Conservation (phyloP, 1,140 invertebrate genomes). For the Belonocnema kinseyi region DNA sequence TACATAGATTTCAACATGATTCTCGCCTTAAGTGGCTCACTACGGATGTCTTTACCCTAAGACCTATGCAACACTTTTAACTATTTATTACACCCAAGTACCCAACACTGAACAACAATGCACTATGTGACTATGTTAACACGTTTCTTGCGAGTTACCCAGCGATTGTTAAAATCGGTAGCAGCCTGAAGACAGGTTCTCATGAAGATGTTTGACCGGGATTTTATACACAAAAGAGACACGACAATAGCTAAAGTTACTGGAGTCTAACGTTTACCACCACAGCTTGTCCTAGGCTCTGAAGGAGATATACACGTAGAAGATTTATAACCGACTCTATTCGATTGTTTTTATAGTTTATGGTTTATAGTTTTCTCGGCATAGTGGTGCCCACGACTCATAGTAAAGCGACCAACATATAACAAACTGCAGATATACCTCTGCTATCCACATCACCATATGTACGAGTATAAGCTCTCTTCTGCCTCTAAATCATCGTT, state of each 20-base stretch:
- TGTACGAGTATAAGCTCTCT: not conserved
- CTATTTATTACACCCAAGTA: no score
- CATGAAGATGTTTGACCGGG: conserved; percentile 46
- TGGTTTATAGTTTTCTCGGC: not conserved
- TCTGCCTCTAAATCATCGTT: conserved; percentile 35
- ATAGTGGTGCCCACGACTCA: not conserved
- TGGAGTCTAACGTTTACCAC: not conserved
- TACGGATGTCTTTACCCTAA: no score
- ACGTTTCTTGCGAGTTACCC: not conserved
- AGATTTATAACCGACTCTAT: conserved; percentile 22
- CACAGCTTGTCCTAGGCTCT: not conserved
- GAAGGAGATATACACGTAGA: conserved; percentile 11
- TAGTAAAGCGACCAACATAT: not conserved
- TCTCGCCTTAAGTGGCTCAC: no score
- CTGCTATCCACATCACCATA: not conserved
- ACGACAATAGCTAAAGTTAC: conserved; percentile 43
- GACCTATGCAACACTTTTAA: no score
- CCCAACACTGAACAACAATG: no score
- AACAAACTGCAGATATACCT: not conserved
- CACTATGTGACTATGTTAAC: not conserved
- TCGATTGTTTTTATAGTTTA: conserved; percentile 27
- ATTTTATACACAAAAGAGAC: conserved; percentile 43
- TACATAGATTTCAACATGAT: no score
- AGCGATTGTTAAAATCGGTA: not conserved
- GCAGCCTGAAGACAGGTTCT: conserved; percentile 36